These are phyloP conservation scores for Aphodius granarius DNA, from an alignment of 2,888 invertebrate species.

Conservation along the genomic window DNA sequence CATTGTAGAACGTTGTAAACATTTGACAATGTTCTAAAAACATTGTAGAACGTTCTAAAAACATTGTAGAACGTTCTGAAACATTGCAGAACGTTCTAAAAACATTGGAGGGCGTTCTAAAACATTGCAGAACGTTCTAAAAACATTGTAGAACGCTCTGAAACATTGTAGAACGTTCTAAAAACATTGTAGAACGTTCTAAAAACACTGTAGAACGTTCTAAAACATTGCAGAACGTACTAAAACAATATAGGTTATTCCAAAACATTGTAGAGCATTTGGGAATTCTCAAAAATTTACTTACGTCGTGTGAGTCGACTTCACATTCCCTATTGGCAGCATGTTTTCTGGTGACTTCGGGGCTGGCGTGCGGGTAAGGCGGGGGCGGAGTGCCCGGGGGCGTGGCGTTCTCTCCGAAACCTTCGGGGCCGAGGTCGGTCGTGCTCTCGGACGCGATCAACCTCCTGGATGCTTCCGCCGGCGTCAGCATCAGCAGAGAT, in stretches of 20 bases:
- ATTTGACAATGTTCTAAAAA: neutral
- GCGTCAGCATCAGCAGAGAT: conserved; percentile 53
- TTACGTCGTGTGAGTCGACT: conserved; percentile 40
- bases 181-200: too few relatives aligned
- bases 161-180: too few relatives aligned
- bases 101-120: too few relatives aligned
- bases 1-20: neutral
- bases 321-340: conserved; percentile 39
- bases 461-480: conserved; percentile 53
- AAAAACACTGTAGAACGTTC: too few relatives aligned
- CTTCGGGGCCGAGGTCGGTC: conserved; percentile 57
- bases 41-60: too few relatives aligned
- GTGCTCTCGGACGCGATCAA: conserved; percentile 64
- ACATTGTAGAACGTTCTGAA: too few relatives aligned
- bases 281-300: neutral
- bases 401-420: conserved; percentile 57
- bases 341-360: conserved; percentile 43
- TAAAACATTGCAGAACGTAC: too few relatives aligned
- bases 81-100: too few relatives aligned
- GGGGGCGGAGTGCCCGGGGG: conserved; percentile 90
- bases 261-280: conserved; percentile 1
- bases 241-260: too few relatives aligned
- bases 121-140: too few relatives aligned
- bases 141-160: too few relatives aligned
- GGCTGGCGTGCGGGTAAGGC: conserved; percentile 64